Evolutionary conservation across 2,797 vertebrate species (phyloP).

Genomic region (Nyctalus aviator): DNA sequence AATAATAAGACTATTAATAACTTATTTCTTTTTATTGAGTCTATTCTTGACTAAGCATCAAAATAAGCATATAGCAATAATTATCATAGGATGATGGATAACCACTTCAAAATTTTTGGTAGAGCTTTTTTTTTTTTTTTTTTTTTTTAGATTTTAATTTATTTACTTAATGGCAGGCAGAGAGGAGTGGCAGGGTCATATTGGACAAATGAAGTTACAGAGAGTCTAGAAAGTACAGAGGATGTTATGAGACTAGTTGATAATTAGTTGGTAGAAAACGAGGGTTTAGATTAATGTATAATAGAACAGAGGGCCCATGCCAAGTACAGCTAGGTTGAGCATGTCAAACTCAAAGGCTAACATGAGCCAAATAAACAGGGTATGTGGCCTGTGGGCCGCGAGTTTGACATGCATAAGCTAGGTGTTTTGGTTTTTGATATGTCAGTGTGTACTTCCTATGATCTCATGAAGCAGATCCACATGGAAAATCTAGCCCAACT

Average conservation of each 20-base stretch:
- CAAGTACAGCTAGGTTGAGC: not conserved
- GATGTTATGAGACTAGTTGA: not conserved
- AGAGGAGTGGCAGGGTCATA: not conserved
- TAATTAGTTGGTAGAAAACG: not conserved
- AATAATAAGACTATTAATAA: not conserved
- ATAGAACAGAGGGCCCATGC: not conserved
- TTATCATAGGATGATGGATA: not conserved
- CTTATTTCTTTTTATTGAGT: no score
- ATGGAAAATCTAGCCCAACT: not conserved
- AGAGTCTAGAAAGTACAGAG: not conserved
- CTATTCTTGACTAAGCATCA: slow-evolving; percentile 46
- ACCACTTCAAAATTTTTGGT: slow-evolving; percentile 17
- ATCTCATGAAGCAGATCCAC: not conserved
- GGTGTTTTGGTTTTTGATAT: not conserved
- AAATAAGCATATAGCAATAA: slow-evolving; percentile 30
- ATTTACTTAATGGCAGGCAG: not conserved
- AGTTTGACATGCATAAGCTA: not conserved
- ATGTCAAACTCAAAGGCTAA: no score
- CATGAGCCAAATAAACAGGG: no score
- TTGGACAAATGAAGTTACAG: not conserved
- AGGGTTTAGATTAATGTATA: not conserved
- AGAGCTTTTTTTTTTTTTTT: not conserved
- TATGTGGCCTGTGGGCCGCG: no score
- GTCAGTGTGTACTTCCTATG: not conserved
- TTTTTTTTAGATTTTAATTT: not conserved